Evolutionary conservation across 2,113 vertebrate genomes (phyloP), one percentile per base, ranked within the genome.

Genomic region (Hippocampus zosterae): DNA sequence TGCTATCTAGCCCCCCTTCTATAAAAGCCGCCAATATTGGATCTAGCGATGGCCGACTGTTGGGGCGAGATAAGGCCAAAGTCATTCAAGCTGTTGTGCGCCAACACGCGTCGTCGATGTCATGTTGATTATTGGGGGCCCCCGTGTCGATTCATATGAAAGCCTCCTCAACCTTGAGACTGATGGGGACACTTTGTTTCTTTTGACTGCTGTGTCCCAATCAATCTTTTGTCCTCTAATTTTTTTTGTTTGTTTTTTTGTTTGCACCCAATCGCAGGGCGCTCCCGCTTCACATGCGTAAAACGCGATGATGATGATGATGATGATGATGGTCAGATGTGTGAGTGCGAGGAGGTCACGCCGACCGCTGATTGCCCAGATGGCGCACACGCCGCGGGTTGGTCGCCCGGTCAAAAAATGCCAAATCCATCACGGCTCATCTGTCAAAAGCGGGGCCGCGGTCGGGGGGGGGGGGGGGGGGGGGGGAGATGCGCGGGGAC

Each of bases 331-430:
- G 77, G 74, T 81, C 75, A 79, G 79, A 71, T 78, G 78, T 80
- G 85, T 75, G 75, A 79, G 73, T 72, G 85, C 69, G 62, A 23
- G 73, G 74, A 80, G 82, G 75, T 83, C 84, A 82, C 56, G 71
- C 67, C 75, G 76, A 77, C 82, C 81, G 82, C 81, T 82, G 84
- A 81, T 81, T 85, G 42, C 79, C 73, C 87, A 87, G 85, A 87
- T 86, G 84, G 81, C 74, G 23, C 41, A 12, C 67, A 68, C 70
- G 5, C 82, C 73, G 67, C 60, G 76, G 81, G 76, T 76, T 69
- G 15, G 48, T 67, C 63, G 63, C 63, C 29, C 63, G 42, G 13
- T 70, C 75, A 69, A 81, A 72, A 76, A 73, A 77, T 61, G 78
- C 59, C 79, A 68, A 78, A 76, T 79, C 72, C 65, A 71, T 83